Conservation (phyloP, 1,140 invertebrate species). For the Drosophila pandora region DNA sequence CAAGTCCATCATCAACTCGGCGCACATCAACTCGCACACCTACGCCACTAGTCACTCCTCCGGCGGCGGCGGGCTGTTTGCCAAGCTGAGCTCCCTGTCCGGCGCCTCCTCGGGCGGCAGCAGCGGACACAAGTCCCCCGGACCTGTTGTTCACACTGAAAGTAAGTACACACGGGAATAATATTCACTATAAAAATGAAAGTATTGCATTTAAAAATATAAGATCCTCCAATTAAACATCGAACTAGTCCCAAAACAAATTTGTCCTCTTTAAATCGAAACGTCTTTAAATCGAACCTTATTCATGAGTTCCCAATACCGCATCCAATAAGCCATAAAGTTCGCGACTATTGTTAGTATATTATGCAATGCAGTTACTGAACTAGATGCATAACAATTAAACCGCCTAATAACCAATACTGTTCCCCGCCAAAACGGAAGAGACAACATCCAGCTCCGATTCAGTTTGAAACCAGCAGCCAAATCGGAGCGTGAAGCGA, state of each 20-base stretch:
- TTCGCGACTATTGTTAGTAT: slow-evolving; percentile 21
- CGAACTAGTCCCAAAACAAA: neutral
- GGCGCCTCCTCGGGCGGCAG: slow-evolving; percentile 80
- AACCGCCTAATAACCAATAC: slow-evolving; percentile 53
- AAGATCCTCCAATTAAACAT: no score
- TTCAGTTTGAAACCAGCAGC: slow-evolving; percentile 10
- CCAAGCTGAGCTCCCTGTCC: slow-evolving; percentile 74
- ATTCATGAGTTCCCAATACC: slow-evolving; percentile 4
- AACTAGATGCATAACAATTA: slow-evolving; percentile 67
- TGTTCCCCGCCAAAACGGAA: slow-evolving; percentile 62
- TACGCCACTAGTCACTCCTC: slow-evolving; percentile 59
- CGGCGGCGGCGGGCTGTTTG: slow-evolving; percentile 68
- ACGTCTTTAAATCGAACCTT: slow-evolving; percentile 23
- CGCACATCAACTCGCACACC: slow-evolving; percentile 86
- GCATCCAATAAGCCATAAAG: slow-evolving; percentile 12
- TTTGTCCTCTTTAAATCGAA: neutral
- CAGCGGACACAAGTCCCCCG: slow-evolving; percentile 59
- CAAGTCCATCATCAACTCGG: slow-evolving; percentile 89
- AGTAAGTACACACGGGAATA: slow-evolving; percentile 60
- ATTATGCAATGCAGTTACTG: slow-evolving; percentile 47
- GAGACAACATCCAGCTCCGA: slow-evolving; percentile 48
- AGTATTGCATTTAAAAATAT: no score
- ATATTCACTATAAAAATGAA: neutral
- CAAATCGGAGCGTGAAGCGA: slow-evolving; percentile 48
- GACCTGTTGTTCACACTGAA: slow-evolving; percentile 73